Evolutionary conservation across 2,797 vertebrate genomes (phyloP), one percentile per base, ranked within the genome.

Genomic region (Epinephelus malabaricus): DNA sequence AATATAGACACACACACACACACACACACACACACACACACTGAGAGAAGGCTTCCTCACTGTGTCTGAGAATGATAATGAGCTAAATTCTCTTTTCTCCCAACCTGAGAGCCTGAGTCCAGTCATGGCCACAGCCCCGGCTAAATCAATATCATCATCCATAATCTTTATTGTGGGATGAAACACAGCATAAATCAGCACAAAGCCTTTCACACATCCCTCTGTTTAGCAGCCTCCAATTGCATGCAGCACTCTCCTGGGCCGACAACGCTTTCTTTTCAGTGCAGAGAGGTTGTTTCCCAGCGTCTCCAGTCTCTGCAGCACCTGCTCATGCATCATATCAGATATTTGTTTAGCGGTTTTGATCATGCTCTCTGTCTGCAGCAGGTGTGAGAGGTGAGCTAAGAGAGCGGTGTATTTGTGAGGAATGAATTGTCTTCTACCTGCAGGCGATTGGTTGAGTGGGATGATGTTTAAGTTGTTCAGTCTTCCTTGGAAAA

Each of bases 141-240:
- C 82, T 89, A 76, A 90, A 95, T 94, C 93, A 92, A 94, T 94
- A 94, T 88, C 92, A 91, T 93, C 92, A 94, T 94, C 94, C 92
- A 94, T 95, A 94, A 94, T 93, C 93, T 95, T 94, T 94, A 94
- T 94, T 93, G 92, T 94, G 83, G 89, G 92, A 95, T 95, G 89
- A 94, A 94, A 94, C 93, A 81, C 82, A 83, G 92, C 92, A 94
- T 95, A 93, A 93, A 94, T 95, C 94, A 94, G 87, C 89, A 83
- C 89, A 90, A 89, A 92, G 91, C 89, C 82, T 89, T 90, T 92
- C 90, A 90, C 83, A 89, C 91, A 86, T 89, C 82, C 63, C 67
- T 90, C 91, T 91, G 85, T 88, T 91, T 87, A 91, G 89, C 86
- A 79, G 75, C 78, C 79, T 89, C 83, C 81, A 65, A 81, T 88